Evolutionary conservation across 1,140 invertebrate species (phyloP).

Genomic region (Conus ventricosus): DNA sequence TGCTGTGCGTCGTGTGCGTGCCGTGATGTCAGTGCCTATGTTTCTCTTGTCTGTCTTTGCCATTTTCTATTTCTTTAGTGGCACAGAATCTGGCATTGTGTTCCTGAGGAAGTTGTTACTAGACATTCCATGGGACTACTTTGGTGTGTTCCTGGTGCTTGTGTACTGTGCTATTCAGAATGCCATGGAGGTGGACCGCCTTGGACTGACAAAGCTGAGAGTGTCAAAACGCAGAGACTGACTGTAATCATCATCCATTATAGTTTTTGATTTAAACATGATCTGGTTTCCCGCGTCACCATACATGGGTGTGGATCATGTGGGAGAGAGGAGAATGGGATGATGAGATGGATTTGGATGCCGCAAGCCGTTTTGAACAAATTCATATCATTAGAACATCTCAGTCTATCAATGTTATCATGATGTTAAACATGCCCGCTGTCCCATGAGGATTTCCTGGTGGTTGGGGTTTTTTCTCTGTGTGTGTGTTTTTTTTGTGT

Average conservation of each 20-base stretch:
- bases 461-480: too few species aligned
- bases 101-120: slow-evolving; percentile 77
- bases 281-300: not conserved
- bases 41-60: slow-evolving; percentile 86
- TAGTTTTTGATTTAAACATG: not conserved
- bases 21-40: slow-evolving; percentile 82
- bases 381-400: too few species aligned
- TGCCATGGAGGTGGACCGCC: slow-evolving; percentile 33
- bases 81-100: slow-evolving; percentile 82
- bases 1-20: slow-evolving; percentile 80
- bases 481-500: too few species aligned
- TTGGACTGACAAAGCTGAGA: slow-evolving; percentile 25
- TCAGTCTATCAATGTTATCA: too few species aligned
- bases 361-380: too few species aligned
- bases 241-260: not conserved
- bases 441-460: too few species aligned
- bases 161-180: slow-evolving; percentile 39
- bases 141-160: slow-evolving; percentile 16
- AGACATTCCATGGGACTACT: slow-evolving; percentile 34
- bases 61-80: slow-evolving; percentile 91
- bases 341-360: too few species aligned
- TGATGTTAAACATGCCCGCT: too few species aligned
- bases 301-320: too few species aligned
- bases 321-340: too few species aligned
- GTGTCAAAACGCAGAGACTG: not conserved